Evolutionary conservation across 2,888 invertebrate species (phyloP).

Genomic region (Acanthosoma haemorrhoidale): DNA sequence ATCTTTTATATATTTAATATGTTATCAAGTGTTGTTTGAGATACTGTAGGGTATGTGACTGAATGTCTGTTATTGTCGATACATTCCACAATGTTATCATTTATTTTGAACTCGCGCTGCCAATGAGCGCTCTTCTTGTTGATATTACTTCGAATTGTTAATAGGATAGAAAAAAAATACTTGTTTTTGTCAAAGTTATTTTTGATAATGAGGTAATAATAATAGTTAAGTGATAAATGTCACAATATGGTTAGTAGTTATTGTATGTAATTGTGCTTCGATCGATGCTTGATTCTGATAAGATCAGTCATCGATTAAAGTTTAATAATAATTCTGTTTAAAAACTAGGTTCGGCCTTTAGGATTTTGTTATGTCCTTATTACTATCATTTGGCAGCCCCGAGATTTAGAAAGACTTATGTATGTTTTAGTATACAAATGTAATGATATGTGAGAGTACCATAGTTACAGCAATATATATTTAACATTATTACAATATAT

Average conservation of each 20-base stretch:
- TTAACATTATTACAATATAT: slow-evolving; percentile 2
- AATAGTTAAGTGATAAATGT: slow-evolving; percentile 1
- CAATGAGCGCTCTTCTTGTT: background rate
- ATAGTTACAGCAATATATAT: background rate
- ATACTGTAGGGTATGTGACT: background rate
- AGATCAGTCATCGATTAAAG: background rate
- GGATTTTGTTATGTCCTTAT: background rate
- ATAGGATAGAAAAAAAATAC: background rate
- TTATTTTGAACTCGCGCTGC: slow-evolving; percentile 1
- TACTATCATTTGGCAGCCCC: background rate
- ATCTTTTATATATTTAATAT: slow-evolving; percentile 9
- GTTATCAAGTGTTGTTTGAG: background rate
- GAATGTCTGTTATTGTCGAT: background rate
- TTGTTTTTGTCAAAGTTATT: slow-evolving; percentile 7
- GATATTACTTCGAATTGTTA: background rate
- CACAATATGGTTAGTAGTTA: background rate
- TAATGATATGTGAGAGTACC: background rate
- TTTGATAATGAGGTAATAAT: background rate
- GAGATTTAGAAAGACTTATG: background rate
- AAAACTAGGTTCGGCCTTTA: background rate
- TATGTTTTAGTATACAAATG: slow-evolving; percentile 1
- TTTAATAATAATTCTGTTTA: background rate
- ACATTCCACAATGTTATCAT: slow-evolving; percentile 1
- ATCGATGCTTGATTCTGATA: background rate
- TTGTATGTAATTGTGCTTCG: background rate